Evolutionary conservation across 2,888 invertebrate species (phyloP), one percentile per base, ranked within the genome.

Genomic region (Salticus scenicus): DNA sequence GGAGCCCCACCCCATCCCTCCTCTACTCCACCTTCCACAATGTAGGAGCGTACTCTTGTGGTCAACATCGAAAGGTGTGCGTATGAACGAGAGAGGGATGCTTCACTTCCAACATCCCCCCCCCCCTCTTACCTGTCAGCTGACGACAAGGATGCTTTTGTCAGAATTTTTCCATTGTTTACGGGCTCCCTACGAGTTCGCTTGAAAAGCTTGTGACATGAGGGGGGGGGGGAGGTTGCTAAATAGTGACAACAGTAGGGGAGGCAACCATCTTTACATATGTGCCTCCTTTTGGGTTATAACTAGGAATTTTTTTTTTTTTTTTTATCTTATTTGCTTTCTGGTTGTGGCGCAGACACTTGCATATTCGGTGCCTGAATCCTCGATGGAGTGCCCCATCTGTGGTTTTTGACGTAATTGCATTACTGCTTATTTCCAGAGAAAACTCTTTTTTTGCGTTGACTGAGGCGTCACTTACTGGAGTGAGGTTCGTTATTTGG

Each of bases 111-210:
- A n/a, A n/a, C n/a, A n/a, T n/a, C n/a, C 66, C 28, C 41, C 17
- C 72, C 47, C 72, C 72, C 47, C 72, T 69, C 64, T 74, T 85
- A 85, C 84, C 84, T 85, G 84, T 85, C 84, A 85, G 79, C 75
- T 71, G 74, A 85, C 78, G 74, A 79, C 70, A 14, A 30, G 47
- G 75, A 71, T 71, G 82, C 82, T 67, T 85, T 85, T 85, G 84
- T 85, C 84, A 85, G 84, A 85, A 85, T 85, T 79, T 85, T 85
- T 85, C 79, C 74, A 77, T 84, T 84, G 77, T 84, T 84, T 84
- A 84, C 83, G 27, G 41, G 75, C 27, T 75, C 70, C 63, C 27
- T 70, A 42, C 30, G 74, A 27, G 63, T 71, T 64, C 20, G 42
- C 64, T 37, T 47, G 64, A n/a, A 47, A 63, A 47, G 82, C 30